Percentiles rank a stretch among this genome's conserved stretches.
Conservation (phyloP, 1,140 invertebrate species). For the Pseudomyrmex cubaensis region DNA sequence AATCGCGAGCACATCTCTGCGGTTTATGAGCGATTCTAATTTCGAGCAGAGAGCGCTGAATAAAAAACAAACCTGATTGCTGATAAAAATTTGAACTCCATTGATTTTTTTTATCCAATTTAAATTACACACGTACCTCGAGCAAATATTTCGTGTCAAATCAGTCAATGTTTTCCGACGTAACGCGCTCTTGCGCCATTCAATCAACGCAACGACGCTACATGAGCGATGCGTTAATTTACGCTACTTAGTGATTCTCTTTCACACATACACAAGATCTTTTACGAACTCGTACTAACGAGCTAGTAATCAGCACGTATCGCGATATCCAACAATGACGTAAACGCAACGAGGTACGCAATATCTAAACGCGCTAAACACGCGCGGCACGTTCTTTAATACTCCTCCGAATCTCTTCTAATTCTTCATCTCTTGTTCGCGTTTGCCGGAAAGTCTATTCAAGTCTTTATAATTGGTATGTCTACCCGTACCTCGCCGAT, state of each 20-base stretch:
- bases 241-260: conserved; percentile 59
- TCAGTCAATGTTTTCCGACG: not conserved
- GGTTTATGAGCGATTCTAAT: conserved; percentile 34
- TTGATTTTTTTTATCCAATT: not conserved
- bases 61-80: too few relatives aligned
- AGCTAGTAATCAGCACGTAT: not conserved
- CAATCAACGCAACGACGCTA: conserved; percentile 43
- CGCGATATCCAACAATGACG: conserved; percentile 19
- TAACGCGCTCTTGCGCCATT: conserved; percentile 49
- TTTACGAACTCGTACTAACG: conserved; percentile 61
- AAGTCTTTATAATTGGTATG: conserved; percentile 75
- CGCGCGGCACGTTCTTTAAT: not conserved
- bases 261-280: conserved; percentile 33
- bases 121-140: not conserved
- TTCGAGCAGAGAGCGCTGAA: not conserved
- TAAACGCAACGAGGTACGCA: not conserved
- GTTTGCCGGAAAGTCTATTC: conserved; percentile 68
- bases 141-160: conserved; percentile 14
- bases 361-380: not conserved
- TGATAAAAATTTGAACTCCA: not conserved
- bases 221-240: conserved; percentile 42
- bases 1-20: conserved; percentile 26
- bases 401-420: conserved; percentile 14
- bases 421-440: not conserved
- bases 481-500: conserved; percentile 57